Conservation (phyloP, 1,140 invertebrate species). For the Mizuhopecten yessoensis region DNA sequence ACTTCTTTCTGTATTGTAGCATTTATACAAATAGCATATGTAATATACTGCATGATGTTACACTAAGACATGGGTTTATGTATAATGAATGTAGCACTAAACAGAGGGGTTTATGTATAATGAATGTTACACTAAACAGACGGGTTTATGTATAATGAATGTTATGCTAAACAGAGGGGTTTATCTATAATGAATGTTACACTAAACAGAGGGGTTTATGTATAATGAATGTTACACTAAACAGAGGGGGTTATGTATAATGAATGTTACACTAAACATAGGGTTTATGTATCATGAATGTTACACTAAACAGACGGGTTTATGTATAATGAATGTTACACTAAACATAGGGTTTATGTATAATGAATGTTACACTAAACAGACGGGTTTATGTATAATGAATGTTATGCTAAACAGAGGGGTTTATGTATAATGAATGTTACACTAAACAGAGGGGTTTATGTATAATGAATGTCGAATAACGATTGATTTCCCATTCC, state of each 20-base stretch:
- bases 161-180: too few species aligned
- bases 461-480: not conserved
- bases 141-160: not conserved
- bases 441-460: not conserved
- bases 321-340: not conserved
- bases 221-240: not conserved
- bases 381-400: not conserved
- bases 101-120: not conserved
- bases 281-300: too few species aligned
- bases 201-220: too few species aligned
- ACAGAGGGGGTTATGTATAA: not conserved
- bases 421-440: not conserved
- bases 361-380: not conserved
- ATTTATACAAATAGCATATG: not conserved
- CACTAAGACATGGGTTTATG: not conserved
- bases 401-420: too few species aligned
- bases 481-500: not conserved
- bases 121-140: too few species aligned
- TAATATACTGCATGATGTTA: constrained; percentile 18
- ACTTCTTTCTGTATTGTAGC: not conserved
- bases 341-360: too few species aligned
- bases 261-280: too few species aligned
- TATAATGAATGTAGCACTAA: too few species aligned
- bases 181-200: too few species aligned
- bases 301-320: too few species aligned